These are phyloP conservation scores for Mionectes macconnelli DNA, from an alignment of 2,113 vertebrate species.

Conservation along the genomic window DNA sequence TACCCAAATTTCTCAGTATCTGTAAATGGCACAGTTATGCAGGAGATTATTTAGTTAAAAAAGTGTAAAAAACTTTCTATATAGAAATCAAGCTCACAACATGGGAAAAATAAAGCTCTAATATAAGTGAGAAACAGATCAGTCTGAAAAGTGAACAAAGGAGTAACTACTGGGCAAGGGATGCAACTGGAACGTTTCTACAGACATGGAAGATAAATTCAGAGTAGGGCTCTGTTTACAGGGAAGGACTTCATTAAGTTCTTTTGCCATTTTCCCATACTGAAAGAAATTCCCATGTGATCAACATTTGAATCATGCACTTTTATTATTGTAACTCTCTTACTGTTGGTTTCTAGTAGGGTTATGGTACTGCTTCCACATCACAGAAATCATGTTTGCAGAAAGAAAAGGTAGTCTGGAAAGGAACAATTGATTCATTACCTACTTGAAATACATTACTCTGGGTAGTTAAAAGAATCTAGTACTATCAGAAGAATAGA, in stretches of 20 bases:
- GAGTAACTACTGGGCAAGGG: background rate
- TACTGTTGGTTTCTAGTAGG: background rate
- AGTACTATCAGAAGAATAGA: background rate
- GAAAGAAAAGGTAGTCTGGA: background rate
- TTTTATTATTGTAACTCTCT: background rate
- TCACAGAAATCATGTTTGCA: background rate
- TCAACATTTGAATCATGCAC: background rate
- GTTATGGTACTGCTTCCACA: background rate
- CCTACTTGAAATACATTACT: background rate
- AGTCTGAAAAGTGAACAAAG: background rate
- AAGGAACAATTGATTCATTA: background rate
- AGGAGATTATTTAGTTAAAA: background rate
- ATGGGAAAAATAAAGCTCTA: background rate
- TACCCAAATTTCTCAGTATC: background rate
- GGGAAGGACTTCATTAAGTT: background rate
- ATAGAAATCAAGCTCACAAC: background rate
- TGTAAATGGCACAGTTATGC: background rate
- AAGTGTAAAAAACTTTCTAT: background rate
- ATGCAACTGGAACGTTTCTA: background rate
- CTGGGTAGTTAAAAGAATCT: background rate
- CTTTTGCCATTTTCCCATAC: background rate
- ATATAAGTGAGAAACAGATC: background rate
- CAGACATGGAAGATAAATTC: background rate
- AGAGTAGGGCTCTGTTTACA: background rate
- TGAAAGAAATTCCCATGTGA: background rate